phyloP scores from a whole-genome alignment of 2,797 vertebrate genomes.

The Salmo trutta region DNA sequence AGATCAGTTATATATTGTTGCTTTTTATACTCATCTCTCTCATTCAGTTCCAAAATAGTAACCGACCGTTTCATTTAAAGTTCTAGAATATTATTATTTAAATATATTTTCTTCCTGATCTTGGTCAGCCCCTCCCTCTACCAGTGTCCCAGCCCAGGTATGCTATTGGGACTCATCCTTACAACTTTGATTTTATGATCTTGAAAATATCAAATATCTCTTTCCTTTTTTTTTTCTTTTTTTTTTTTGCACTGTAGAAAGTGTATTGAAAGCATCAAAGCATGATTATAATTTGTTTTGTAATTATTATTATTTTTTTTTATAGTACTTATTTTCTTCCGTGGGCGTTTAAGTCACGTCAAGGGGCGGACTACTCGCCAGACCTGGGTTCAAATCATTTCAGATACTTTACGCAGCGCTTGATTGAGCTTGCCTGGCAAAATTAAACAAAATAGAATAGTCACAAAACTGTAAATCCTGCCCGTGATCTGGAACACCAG shows the following conservation, averaged over 20 bases:
- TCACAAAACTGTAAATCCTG: neutral
- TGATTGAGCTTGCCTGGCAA: neutral
- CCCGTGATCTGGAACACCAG: neutral
- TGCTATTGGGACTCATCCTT: slow-evolving; percentile 18
- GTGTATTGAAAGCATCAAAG: slow-evolving; percentile 25
- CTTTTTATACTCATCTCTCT: slow-evolving; percentile 33
- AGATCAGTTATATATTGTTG: slow-evolving; percentile 34
- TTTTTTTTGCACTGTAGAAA: slow-evolving; percentile 43
- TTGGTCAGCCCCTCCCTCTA: neutral
- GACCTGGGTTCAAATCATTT: slow-evolving; percentile 5
- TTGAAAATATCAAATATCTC: slow-evolving; percentile 21
- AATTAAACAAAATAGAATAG: neutral
- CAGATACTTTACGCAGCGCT: no score
- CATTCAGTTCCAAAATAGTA: slow-evolving; percentile 25
- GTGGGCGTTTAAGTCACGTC: slow-evolving; percentile 2
- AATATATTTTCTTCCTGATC: slow-evolving; percentile 8
- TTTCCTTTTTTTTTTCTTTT: slow-evolving; percentile 31
- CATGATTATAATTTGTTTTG: slow-evolving; percentile 14
- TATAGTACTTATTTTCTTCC: slow-evolving; percentile 9
- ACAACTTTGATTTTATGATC: slow-evolving; percentile 16
- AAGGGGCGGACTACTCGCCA: slow-evolving; percentile 10
- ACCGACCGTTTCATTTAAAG: slow-evolving; percentile 8
- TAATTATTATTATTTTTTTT: neutral
- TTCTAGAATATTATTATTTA: neutral
- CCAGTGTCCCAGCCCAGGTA: slow-evolving; percentile 15